Base-by-base conservation (phyloP, 2,113 vertebrate genomes). In the Callorhinus ursinus region DNA sequence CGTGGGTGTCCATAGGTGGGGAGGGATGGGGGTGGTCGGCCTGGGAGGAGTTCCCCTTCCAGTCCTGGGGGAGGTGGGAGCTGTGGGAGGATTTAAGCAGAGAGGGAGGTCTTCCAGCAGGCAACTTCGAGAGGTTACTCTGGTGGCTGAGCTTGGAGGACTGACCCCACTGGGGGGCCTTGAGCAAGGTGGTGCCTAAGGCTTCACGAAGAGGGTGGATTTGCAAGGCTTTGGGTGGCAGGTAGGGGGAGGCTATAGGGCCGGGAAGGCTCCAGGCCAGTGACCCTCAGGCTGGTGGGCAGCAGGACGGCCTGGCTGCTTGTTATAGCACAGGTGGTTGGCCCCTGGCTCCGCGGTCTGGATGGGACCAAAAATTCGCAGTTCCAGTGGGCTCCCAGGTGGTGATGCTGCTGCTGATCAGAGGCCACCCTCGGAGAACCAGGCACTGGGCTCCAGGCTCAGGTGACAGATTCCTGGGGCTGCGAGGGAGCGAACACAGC, bases 1-100 rank as follows among this genome's bases (percentile, higher is more conserved):
- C 10, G 1, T 6, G 61, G 4, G 28, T 42, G 59, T 51, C 26
- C 0, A 0, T 5, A 0, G 4, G 2, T 79, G 46, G 67, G 49
- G n/a, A 12, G 49, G 71, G 49, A 36, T 6, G 39, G 7, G 13
- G 15, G 33, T 14, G 49, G 33, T 8, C 15, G 14, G 16, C 21
- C 83, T 4, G 0, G 1, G 22, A 28, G 39, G 28, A 15, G 12
- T 4, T 80, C 57, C 55, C n/a, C 0, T 16, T 53, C 26, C n/a
- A 49, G 12, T 24, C 16, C 67, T 26, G 8, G 13, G 67, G 42
- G 7, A 9, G 5, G 31, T 49, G 46, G 14, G 55, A 89, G 80
- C 14, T 39, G 10, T 1, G 3, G 57, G 18, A 10, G 83, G 59
- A 53, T 21, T 3, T 24, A 15, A 53, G 72, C 59, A 46, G 67